These are phyloP conservation scores for Carassius auratus DNA, from an alignment of 2,113 vertebrate genomes.

Conservation along the genomic window DNA sequence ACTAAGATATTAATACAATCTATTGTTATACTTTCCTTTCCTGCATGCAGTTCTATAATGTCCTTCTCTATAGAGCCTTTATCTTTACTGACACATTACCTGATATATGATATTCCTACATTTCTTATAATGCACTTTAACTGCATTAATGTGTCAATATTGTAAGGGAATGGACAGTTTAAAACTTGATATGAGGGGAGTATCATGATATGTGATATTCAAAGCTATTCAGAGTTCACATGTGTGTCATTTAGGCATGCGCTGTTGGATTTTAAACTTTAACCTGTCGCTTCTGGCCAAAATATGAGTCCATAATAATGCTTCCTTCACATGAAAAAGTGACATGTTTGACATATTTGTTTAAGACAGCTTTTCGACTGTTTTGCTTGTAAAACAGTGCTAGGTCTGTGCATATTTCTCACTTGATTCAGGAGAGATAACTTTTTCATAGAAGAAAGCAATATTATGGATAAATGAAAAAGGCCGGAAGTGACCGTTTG, in stretches of 20 bases:
- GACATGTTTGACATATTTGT: too few relatives aligned
- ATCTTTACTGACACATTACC: neutral
- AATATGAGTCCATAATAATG: too few relatives aligned
- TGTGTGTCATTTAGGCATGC: neutral
- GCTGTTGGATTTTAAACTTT: neutral
- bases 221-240: neutral
- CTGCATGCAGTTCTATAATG: neutral
- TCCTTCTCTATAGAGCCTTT: neutral
- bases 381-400: too few relatives aligned
- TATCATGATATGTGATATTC: neutral
- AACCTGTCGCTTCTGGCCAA: too few relatives aligned
- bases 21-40: neutral
- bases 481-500: too few relatives aligned
- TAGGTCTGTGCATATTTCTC: too few relatives aligned
- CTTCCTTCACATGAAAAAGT: too few relatives aligned
- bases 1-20: neutral
- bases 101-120: slow-evolving; percentile 11
- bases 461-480: too few relatives aligned
- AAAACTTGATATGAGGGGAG: neutral
- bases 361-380: too few relatives aligned
- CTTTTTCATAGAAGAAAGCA: too few relatives aligned
- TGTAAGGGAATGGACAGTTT: neutral
- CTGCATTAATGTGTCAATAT: slow-evolving; percentile 18
- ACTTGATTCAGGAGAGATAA: too few relatives aligned
- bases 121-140: slow-evolving; percentile 10